Conservation (phyloP, 37 sponge, comb jelly and placozoan genomes). For the Tethya wilhelma region DNA sequence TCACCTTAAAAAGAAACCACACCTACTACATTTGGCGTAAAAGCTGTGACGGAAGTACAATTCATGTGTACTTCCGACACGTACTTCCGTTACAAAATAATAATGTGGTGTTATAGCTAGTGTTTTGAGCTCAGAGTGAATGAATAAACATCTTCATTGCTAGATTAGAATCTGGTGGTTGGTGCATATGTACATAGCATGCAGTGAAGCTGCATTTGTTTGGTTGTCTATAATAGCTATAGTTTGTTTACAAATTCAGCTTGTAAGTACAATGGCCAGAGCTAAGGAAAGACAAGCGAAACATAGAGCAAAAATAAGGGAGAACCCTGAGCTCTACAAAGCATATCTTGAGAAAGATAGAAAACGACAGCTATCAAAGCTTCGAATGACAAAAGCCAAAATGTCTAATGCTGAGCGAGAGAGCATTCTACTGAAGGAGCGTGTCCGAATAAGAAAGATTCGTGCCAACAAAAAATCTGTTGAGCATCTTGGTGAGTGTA, state of each 20-base stretch:
- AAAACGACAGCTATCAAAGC: neutral
- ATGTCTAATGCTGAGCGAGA: constrained; percentile 3
- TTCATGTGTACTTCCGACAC: constrained; percentile 12
- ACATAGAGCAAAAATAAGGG: constrained; percentile 10
- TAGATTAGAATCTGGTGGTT: neutral
- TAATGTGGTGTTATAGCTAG: neutral
- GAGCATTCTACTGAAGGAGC: constrained; percentile 12
- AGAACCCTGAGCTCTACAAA: constrained; percentile 19
- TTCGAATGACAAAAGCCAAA: neutral
- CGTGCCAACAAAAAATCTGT: neutral
- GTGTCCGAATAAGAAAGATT: constrained; percentile 5
- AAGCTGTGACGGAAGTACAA: constrained; percentile 22
- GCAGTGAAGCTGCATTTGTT: neutral
- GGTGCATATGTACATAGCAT: neutral
- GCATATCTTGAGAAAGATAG: constrained; percentile 11
- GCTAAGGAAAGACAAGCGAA: constrained; percentile 16
- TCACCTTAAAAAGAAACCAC: constrained; percentile 2
- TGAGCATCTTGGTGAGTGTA: neutral
- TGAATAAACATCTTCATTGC: neutral
- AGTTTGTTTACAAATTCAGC: neutral
- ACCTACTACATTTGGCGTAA: constrained; percentile 21
- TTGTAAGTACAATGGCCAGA: neutral
- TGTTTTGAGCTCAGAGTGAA: neutral
- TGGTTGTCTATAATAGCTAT: neutral
- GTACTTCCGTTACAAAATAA: constrained; percentile 6